Percentiles rank a stretch among this genome's conserved stretches.
These are phyloP conservation scores for Capricornis sumatraensis DNA, from an alignment of 2,113 vertebrate genomes.

Conservation along the genomic window DNA sequence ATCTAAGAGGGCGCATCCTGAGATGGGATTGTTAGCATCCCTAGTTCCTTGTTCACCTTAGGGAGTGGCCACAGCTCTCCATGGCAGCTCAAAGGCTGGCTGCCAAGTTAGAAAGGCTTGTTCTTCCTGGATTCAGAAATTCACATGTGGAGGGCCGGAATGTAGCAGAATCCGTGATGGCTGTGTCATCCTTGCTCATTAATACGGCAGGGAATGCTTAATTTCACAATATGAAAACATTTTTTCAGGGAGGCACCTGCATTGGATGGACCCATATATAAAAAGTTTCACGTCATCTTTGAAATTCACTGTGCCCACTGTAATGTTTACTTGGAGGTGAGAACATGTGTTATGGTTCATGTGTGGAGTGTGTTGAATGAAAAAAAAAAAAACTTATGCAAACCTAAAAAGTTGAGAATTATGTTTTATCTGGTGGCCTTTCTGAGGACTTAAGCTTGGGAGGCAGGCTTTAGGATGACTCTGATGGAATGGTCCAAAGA, in stretches of 20 bases:
- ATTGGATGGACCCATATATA: too few species aligned
- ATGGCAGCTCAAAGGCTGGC: fast-evolving
- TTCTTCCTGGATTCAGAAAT: not conserved
- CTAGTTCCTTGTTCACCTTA: not conserved
- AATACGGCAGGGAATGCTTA: not conserved
- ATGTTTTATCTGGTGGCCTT: too few species aligned
- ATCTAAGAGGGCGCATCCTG: not conserved
- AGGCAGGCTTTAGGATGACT: not conserved
- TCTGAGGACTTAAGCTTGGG: not conserved
- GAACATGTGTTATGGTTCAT: not conserved
- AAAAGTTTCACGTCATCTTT: not conserved
- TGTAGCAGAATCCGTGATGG: fast-evolving
- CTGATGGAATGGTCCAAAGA: not conserved
- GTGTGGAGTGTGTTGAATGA: not conserved
- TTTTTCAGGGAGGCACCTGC: not conserved
- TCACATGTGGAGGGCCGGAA: not conserved
- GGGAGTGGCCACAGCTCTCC: not conserved
- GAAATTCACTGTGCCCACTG: not conserved
- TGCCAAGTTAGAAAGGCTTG: not conserved
- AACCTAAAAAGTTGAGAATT: not conserved
- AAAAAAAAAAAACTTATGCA: not conserved
- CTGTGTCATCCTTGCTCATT: not conserved
- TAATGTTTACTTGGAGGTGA: fast-evolving
- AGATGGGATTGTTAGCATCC: not conserved
- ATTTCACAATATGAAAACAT: not conserved